Evolutionary conservation across 2,113 vertebrate genomes (phyloP), one percentile per base, ranked within the genome.

Genomic region (Silurus glanis): DNA sequence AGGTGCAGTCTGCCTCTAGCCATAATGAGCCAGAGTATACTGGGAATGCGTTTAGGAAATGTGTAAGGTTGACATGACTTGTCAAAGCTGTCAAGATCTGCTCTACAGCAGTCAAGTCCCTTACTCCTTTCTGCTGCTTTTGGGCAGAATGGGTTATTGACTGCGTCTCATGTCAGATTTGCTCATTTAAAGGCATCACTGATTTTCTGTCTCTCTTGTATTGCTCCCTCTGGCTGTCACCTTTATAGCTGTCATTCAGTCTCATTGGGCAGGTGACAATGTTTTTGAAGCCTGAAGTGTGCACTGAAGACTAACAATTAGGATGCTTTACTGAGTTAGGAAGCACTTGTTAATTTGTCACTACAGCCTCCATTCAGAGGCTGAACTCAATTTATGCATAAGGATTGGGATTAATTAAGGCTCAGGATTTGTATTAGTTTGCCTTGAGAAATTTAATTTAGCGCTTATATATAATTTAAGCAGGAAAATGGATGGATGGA

Each of bases 1-100:
- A 89, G 88, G 82, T 90, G 83, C 80, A 88, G 88, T 87, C 90
- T 87, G 79, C 83, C 78, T 83, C 17, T 59, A 91, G 88, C 89
- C 87, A 87, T 89, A 85, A 82, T 84, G 84, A 92, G 71, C 87
- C 82, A 82, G 67, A 86, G 81, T 88, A 79, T 45, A 82, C 53
- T 86, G 88, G 82, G 83, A 86, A 64, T 85, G 74, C 56, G n/a
- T 25, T 80, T 45, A 2, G 16, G 82, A 75, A 87, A 87, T 69
- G 80, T 87, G 58, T 85, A 72, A 66, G 56, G 84, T 75, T 86
- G 87, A 88, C 80, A 82, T 74, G 84, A 75, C 47, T 76, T 86
- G 89, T 86, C 88, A 79, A 82, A 74, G 76, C 67, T 89, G 85
- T 87, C 88, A 86, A 49, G n/a, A 55, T 37, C 67, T 85, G 47